phyloP scores from a whole-genome alignment of 2,888 invertebrate genomes.

The Meghimatium bilineatum region DNA sequence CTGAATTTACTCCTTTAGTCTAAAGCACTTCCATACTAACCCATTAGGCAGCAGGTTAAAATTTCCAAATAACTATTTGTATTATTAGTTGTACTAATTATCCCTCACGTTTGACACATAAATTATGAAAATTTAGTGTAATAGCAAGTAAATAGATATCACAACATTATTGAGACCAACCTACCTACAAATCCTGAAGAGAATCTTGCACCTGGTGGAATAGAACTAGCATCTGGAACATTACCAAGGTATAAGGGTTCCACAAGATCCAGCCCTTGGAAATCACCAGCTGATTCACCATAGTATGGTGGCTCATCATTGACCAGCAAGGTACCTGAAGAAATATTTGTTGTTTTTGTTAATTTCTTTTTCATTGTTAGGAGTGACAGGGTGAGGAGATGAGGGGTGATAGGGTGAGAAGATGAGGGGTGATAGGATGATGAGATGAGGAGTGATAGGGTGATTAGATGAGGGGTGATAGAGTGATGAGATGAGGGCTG shows the following conservation, averaged over 20 bases:
- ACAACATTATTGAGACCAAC: constrained; percentile 47
- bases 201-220: constrained; percentile 82
- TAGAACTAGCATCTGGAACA: constrained; percentile 82
- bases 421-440: too few relatives aligned
- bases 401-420: too few relatives aligned
- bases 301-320: constrained; percentile 68
- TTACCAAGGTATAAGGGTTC: constrained; percentile 91
- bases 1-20: too few relatives aligned
- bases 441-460: too few relatives aligned
- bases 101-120: too few relatives aligned
- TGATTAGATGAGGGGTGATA: too few relatives aligned
- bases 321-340: constrained; percentile 71
- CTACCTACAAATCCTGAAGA: constrained; percentile 86
- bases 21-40: too few relatives aligned
- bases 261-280: constrained; percentile 86
- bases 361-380: background rate
- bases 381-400: too few relatives aligned
- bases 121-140: background rate
- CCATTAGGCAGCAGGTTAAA: too few relatives aligned
- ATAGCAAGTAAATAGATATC: background rate
- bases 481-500: too few relatives aligned
- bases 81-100: too few relatives aligned
- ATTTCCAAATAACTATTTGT: too few relatives aligned
- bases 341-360: background rate
- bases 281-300: constrained; percentile 82